These are phyloP conservation scores for Silurus aristotelis DNA, from an alignment of 2,797 vertebrate species.

Conservation along the genomic window DNA sequence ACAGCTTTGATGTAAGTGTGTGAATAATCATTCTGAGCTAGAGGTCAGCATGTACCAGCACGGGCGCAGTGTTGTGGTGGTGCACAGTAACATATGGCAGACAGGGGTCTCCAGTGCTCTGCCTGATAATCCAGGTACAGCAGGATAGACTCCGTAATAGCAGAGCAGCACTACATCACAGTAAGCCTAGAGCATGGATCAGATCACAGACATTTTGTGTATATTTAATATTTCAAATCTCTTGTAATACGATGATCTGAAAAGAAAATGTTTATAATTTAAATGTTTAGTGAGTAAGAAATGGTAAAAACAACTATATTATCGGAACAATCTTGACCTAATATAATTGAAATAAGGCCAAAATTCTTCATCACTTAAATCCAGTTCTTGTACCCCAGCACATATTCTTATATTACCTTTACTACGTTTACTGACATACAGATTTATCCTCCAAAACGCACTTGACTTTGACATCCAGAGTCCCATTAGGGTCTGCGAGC, in stretches of 20 bases:
- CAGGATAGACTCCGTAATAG: background rate
- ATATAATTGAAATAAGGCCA: background rate
- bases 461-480: background rate
- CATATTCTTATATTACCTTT: background rate
- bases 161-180: background rate
- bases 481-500: background rate
- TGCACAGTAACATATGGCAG: slow-evolving; percentile 53
- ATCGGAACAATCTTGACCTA: background rate
- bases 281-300: background rate
- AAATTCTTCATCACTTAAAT: background rate
- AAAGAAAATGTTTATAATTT: background rate
- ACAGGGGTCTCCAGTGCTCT: slow-evolving; percentile 72
- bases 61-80: slow-evolving; percentile 21
- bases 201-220: background rate
- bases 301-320: background rate
- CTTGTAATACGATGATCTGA: background rate
- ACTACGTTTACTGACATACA: background rate
- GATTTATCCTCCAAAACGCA: background rate
- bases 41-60: background rate
- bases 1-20: background rate
- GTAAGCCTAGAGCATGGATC: background rate
- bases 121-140: slow-evolving; percentile 38
- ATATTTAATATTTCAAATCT: background rate
- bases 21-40: background rate
- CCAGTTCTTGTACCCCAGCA: background rate